These are phyloP conservation scores for Oeneis ivallda DNA, from an alignment of 2,888 invertebrate genomes.

Conservation along the genomic window DNA sequence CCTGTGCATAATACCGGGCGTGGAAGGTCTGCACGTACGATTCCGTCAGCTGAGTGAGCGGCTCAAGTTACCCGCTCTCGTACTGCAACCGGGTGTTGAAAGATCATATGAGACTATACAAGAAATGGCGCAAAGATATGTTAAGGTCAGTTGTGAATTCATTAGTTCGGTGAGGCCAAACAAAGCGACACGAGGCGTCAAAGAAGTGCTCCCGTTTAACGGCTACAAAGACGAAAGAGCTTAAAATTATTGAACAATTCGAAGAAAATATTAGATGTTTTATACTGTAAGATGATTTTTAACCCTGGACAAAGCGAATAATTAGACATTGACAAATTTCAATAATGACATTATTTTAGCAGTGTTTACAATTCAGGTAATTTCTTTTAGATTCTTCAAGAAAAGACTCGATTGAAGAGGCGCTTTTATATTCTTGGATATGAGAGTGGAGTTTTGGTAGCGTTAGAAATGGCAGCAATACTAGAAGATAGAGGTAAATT, in stretches of 20 bases:
- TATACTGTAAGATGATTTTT: too few species aligned
- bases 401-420: constrained; percentile 43
- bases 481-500: constrained; percentile 57
- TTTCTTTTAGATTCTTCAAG: constrained; percentile 47
- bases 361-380: background rate
- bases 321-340: too few species aligned
- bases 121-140: constrained; percentile 50
- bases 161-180: background rate
- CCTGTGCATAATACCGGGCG: constrained; percentile 56
- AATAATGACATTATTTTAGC: too few species aligned
- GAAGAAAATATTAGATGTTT: background rate
- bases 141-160: constrained; percentile 43
- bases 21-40: constrained; percentile 52
- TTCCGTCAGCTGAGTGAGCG: constrained; percentile 51
- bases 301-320: too few species aligned
- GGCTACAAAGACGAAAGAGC: too few species aligned
- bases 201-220: too few species aligned
- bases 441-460: constrained; percentile 55
- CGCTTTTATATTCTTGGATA: constrained; percentile 58
- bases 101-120: constrained; percentile 47
- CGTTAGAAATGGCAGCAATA: constrained; percentile 56
- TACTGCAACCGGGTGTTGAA: constrained; percentile 54
- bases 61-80: constrained; percentile 53
- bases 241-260: too few species aligned
- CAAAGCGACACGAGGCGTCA: too few species aligned